Evolutionary conservation across 2,797 vertebrate genomes (phyloP).

Genomic region (Hoplostethus mediterraneus): DNA sequence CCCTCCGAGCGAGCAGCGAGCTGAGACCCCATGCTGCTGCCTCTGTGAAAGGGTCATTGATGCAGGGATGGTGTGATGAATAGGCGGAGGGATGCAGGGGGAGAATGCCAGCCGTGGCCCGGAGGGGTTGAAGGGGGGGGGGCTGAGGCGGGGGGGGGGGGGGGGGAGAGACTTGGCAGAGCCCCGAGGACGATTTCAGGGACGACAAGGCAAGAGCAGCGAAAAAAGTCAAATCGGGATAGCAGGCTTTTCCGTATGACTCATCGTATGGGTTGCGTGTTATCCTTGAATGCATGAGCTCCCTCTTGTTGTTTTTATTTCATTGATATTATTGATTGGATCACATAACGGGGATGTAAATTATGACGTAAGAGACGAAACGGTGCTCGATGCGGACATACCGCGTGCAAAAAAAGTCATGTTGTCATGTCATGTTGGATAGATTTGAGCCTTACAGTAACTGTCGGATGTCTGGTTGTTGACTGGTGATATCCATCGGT

Average conservation of each 20-base stretch:
- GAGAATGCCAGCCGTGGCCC: slow-evolving; percentile 67
- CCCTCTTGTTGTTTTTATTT: not conserved
- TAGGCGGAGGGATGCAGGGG: slow-evolving; percentile 73
- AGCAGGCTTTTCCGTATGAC: slow-evolving; percentile 8
- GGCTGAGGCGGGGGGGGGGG: not conserved
- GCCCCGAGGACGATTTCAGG: slow-evolving; percentile 28
- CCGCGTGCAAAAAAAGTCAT: too few species aligned
- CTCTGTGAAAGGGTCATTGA: slow-evolving; percentile 83
- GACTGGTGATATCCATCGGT: slow-evolving; percentile 66
- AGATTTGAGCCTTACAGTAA: not conserved
- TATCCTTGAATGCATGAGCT: not conserved
- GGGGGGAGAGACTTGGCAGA: slow-evolving; percentile 53
- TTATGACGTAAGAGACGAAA: too few species aligned
- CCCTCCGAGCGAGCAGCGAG: slow-evolving; percentile 42
- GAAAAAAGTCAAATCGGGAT: slow-evolving; percentile 2
- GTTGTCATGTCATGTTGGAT: too few species aligned
- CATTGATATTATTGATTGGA: not conserved
- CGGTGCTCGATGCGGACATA: too few species aligned
- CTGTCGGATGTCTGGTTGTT: slow-evolving; percentile 33
- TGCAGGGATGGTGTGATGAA: slow-evolving; percentile 73
- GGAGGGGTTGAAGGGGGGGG: too few species aligned
- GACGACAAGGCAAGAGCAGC: slow-evolving; percentile 17
- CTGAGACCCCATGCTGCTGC: slow-evolving; percentile 58
- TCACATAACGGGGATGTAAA: too few species aligned
- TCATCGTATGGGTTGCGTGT: slow-evolving; percentile 12